Evolutionary conservation across 2,113 vertebrate genomes (phyloP).

Genomic region (Varanus salvator): DNA sequence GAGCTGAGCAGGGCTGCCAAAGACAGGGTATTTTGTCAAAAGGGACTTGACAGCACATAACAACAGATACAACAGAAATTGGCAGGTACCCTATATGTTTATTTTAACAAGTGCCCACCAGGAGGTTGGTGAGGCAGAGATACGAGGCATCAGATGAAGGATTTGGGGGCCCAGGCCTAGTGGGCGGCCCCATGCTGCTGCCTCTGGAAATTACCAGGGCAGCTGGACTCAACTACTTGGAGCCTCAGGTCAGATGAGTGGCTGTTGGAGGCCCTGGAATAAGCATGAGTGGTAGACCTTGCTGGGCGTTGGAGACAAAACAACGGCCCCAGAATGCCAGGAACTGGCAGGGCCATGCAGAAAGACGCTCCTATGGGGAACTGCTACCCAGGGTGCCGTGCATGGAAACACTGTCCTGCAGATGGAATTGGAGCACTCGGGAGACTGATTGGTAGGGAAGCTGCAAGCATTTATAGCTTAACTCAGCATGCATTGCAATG

Average conservation of each 20-base stretch:
- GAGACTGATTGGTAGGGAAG: neutral
- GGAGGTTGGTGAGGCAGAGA: no score
- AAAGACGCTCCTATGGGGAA: no score
- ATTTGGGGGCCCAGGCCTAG: no score
- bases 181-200: no score
- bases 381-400: neutral
- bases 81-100: no score
- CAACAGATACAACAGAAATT: no score
- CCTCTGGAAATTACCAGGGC: neutral
- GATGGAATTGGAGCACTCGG: neutral
- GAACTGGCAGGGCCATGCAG: neutral
- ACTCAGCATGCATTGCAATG: neutral
- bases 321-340: neutral
- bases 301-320: neutral
- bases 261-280: neutral
- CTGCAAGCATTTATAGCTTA: neutral
- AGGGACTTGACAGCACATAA: no score
- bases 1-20: no score
- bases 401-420: neutral
- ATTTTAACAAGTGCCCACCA: no score
- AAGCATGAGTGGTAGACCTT: neutral
- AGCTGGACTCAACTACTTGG: neutral
- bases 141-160: no score
- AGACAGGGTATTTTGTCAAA: no score
- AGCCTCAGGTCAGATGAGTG: neutral